Evolutionary conservation across 2,888 invertebrate species (phyloP).

Genomic region (Aphodius granarius): DNA sequence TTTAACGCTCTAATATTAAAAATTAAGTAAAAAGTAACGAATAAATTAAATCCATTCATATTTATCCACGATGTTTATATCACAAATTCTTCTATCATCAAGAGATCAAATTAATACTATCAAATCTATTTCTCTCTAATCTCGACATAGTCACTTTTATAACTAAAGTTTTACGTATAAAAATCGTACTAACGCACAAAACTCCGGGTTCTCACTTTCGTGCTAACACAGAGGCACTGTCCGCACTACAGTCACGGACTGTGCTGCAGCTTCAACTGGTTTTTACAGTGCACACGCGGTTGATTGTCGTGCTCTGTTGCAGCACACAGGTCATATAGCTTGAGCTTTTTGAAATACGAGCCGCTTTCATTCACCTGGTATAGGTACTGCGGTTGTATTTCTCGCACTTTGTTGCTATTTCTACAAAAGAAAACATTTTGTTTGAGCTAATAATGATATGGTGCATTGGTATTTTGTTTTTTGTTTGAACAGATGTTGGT

Average conservation of each 20-base stretch:
- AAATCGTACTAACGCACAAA: neutral
- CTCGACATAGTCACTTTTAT: neutral
- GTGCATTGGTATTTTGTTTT: too few relatives aligned
- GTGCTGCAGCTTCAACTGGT: constrained; percentile 4
- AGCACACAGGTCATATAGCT: neutral
- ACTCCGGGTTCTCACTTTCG: neutral
- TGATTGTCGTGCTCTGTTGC: neutral
- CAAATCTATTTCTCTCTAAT: neutral
- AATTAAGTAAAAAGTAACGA: neutral
- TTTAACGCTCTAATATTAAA: neutral
- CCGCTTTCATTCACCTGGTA: neutral
- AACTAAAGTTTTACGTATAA: neutral
- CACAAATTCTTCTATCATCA: neutral
- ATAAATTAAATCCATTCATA: neutral
- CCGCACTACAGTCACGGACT: neutral
- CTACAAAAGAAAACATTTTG: neutral
- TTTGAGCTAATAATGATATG: neutral
- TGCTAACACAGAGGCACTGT: neutral
- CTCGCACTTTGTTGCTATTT: neutral
- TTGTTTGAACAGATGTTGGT: too few relatives aligned
- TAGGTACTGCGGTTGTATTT: neutral
- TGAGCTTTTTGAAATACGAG: constrained; percentile 8
- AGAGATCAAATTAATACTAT: neutral
- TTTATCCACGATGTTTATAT: neutral
- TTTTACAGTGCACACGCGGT: neutral